Evolutionary conservation across 2,888 invertebrate genomes (phyloP), one percentile per base, ranked within the genome.

Genomic region (Drosophila sordidula): DNA sequence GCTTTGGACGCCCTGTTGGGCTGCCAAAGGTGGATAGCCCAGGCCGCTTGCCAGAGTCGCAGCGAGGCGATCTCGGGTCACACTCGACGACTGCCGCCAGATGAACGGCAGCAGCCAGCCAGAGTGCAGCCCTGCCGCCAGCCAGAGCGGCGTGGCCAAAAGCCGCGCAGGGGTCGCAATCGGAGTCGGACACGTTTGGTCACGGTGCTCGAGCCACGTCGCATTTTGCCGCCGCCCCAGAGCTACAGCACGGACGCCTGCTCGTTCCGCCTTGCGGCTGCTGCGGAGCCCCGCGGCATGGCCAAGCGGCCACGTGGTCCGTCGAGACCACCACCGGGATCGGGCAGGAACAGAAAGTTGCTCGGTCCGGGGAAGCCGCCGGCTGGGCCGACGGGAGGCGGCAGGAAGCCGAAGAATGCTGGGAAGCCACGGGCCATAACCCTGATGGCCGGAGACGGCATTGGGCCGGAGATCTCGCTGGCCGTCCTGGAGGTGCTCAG

Each of bases 401-500:
- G 26, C 2, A 6, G 8, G 26, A 29, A 29, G 9, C 8, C 29
- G 9, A 3, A 8, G 2, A 9, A 2, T 1, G 39, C 2, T 6
- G 14, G 4, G 0, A 54, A 71, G 8, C 9, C 42, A 5, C 70
- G 75, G 1, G 42, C 57, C 11, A 45, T 98, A 75, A 99, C 99
- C 2, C 93, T 99, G 58, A 99, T 99, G 89, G 98, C 99, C 26
- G 99, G 99, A 36, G 99, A 99, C 94, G 99, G 99, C 59, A 99
- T 99, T 90, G 99, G 99, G 0, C 99, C 99, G 0, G 99, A 99
- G 94, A 99, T 99, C 89, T 98, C 99, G 0, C 95, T 96, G 36
- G 96, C 99, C 55, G 99, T 99, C 8, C 97, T 99, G 92, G 96
- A 98, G 92, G 99, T 99, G 77, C 99, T 99, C 90, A 94, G 95